Evolutionary conservation across 2,113 vertebrate genomes (phyloP).

Genomic region (Platycercus adscitus): DNA sequence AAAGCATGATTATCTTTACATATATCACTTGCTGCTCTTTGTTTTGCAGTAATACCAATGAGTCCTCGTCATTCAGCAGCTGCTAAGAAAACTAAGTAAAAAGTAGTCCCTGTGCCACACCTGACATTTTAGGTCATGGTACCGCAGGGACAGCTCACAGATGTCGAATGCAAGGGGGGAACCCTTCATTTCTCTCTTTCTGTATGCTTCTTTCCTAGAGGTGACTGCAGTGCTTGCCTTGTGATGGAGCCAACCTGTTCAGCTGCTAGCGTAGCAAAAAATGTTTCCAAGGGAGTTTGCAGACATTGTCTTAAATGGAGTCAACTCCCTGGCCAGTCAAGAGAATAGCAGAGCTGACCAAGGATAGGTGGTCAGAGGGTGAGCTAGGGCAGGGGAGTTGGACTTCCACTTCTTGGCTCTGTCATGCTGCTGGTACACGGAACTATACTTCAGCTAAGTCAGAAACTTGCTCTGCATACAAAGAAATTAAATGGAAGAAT

Average conservation of each 20-base stretch:
- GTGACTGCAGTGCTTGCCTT: background rate
- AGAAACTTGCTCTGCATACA: background rate
- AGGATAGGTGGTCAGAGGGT: background rate
- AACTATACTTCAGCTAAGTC: background rate
- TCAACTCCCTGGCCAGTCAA: background rate
- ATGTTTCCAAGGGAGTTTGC: background rate
- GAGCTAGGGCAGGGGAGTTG: background rate
- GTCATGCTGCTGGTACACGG: background rate
- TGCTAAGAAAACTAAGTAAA: background rate
- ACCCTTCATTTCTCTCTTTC: background rate
- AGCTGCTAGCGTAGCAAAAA: background rate
- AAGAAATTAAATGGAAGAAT: background rate
- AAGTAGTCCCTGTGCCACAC: background rate
- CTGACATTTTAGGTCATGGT: background rate
- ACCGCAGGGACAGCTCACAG: background rate
- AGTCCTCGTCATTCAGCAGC: background rate
- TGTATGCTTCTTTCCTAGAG: background rate
- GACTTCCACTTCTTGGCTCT: background rate
- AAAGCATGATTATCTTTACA: background rate
- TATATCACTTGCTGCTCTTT: background rate
- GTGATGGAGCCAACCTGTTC: background rate
- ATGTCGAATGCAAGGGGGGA: background rate
- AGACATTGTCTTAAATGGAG: background rate
- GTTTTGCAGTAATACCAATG: background rate
- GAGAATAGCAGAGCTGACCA: background rate